Evolutionary conservation across 2,888 invertebrate species (phyloP), one percentile per base, ranked within the genome.

Genomic region (Cremastobaeus sp.): DNA sequence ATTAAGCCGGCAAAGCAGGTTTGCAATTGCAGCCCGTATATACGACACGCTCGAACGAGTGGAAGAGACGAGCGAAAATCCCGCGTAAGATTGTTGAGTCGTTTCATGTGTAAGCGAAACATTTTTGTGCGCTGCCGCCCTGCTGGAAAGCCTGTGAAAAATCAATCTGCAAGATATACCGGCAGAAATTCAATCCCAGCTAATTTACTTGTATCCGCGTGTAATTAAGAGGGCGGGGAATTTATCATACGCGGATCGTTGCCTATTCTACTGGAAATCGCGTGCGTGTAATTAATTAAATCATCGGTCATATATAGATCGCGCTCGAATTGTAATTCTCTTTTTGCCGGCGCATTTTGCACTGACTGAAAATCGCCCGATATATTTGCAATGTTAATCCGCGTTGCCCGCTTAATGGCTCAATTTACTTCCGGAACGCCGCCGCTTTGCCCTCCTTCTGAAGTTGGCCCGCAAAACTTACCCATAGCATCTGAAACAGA

Each of bases 401-500:
- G 14, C 14, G 1, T 45, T 25, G 34, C 1, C 34, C 21, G 30
- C 0, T 12, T 39, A 32, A 45, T 28, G n/a, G 20, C 14, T 20
- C 20, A 35, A 64, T 52, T 52, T 1, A 39, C 30, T 41, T 52
- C 17, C 52, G 35, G 35, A 50, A 9, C 17, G 1, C 1, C 18
- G 14, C 21, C 30, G 14, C 32, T 15, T 39, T 30, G 41, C 11
- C 21, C 6, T 12, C 18, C 1, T 17, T 18, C 39, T 21, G 69
- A 39, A 48, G 37, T 14, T 45, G 37, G 20, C 54, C 62, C 47
- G 48, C 47, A 6, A 20, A 89, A 92, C 93, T 93, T 91, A 93
- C 93, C 93, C 92, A 93, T 92, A 88, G 93, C 93, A 91, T 93
- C 93, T 93, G 93, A 86, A 93, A 93, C 92, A 93, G 91, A 90